Evolutionary conservation across 2,888 invertebrate genomes (phyloP).

Genomic region (Scrobipalpa costella): DNA sequence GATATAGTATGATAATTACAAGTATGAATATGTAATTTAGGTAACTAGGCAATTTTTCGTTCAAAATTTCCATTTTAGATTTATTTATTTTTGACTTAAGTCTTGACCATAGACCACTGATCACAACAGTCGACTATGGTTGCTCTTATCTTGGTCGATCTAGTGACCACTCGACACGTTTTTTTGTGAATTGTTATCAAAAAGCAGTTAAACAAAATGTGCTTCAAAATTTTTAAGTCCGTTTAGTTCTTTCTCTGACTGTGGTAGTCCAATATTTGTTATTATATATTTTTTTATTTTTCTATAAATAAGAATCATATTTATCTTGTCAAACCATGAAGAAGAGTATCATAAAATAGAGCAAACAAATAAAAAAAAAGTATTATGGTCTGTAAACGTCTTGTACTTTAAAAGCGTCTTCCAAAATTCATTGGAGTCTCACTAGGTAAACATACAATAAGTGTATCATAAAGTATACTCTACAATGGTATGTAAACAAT

Average conservation of each 20-base stretch:
- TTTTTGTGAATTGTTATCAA: too few species aligned
- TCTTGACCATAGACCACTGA: too few species aligned
- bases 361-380: conserved; percentile 4
- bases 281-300: too few species aligned
- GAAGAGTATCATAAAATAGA: neutral
- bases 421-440: neutral
- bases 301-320: too few species aligned
- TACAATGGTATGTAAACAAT: conserved; percentile 62
- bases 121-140: too few species aligned
- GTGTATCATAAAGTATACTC: conserved; percentile 52
- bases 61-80: neutral
- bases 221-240: too few species aligned
- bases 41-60: neutral
- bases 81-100: too few species aligned
- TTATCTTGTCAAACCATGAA: neutral
- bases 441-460: conserved; percentile 37
- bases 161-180: too few species aligned
- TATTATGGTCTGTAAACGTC: conserved; percentile 14
- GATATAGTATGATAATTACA: conserved; percentile 7
- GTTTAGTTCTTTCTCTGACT: too few species aligned
- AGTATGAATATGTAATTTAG: neutral
- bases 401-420: conserved; percentile 6
- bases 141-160: too few species aligned
- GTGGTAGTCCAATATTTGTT: too few species aligned
- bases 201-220: too few species aligned